These are phyloP conservation scores for Hirtodrosophila alboralis DNA, from an alignment of 2,888 invertebrate species.

Conservation along the genomic window DNA sequence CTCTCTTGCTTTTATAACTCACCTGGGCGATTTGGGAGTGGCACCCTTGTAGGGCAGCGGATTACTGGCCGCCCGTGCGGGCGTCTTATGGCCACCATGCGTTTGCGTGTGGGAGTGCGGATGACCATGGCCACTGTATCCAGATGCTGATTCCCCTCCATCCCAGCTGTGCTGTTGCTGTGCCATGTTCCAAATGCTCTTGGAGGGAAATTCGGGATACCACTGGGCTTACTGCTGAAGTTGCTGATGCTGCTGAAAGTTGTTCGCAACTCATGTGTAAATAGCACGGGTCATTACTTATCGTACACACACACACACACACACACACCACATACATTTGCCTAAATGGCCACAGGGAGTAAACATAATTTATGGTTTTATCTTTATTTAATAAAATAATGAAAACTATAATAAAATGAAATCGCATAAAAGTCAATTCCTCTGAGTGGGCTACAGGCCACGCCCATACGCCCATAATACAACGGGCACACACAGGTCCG, in stretches of 20 bases:
- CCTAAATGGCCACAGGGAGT: slow-evolving; percentile 51
- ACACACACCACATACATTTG: slow-evolving; percentile 19
- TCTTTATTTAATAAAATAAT: slow-evolving; percentile 79
- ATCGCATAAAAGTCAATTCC: slow-evolving; percentile 30
- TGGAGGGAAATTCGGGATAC: slow-evolving; percentile 2
- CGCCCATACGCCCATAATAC: slow-evolving; percentile 13
- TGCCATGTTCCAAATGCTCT: slow-evolving; percentile 52
- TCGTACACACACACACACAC: slow-evolving; percentile 19
- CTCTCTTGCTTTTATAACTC: slow-evolving; percentile 19
- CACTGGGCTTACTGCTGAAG: slow-evolving; percentile 8
- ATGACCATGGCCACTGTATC: slow-evolving; percentile 42
- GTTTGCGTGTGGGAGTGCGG: slow-evolving; percentile 38
- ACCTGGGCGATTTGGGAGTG: slow-evolving; percentile 83
- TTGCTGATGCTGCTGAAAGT: slow-evolving; percentile 49
- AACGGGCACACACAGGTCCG: slow-evolving; percentile 1
- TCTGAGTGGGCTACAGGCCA: background rate
- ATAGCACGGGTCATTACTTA: slow-evolving; percentile 73
- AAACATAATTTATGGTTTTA: slow-evolving; percentile 80
- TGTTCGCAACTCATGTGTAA: slow-evolving; percentile 72
- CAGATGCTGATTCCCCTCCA: slow-evolving; percentile 52
- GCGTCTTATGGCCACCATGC: slow-evolving; percentile 57
- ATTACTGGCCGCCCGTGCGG: slow-evolving; percentile 74
- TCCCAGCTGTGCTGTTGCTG: slow-evolving; percentile 80
- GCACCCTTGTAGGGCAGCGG: slow-evolving; percentile 79
- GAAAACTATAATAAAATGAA: slow-evolving; percentile 53